Percentiles rank a stretch among this genome's conserved stretches.
phyloP scores from a whole-genome alignment of 2,113 vertebrate genomes.

The Australoheros scitulus region DNA sequence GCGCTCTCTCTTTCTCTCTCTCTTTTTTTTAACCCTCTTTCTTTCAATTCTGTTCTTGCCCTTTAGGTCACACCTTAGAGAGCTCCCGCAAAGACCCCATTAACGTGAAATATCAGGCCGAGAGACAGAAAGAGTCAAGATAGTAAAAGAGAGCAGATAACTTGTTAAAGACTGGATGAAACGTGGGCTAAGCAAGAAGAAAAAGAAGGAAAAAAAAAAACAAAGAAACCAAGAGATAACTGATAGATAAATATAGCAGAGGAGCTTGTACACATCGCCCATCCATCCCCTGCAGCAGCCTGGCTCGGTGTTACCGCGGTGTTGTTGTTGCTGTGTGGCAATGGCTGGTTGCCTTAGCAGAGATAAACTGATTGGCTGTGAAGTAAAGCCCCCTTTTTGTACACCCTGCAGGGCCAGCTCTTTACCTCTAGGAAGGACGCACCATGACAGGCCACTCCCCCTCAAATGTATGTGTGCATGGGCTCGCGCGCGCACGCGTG shows the following conservation, averaged over 20 bases:
- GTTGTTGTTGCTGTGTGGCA: conserved; percentile 66
- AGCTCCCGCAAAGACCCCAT: conserved; percentile 58
- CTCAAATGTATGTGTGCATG: background rate
- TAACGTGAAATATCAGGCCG: conserved; percentile 57
- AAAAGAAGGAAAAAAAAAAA: conserved; percentile 4
- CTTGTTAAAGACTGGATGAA: conserved; percentile 42
- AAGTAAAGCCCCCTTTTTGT: conserved; percentile 37
- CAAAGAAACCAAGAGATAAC: background rate
- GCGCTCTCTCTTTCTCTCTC: background rate
- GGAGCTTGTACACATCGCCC: conserved; percentile 29
- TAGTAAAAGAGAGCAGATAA: conserved; percentile 38
- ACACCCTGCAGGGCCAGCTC: conserved; percentile 30
- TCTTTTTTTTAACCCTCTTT: conserved; percentile 25
- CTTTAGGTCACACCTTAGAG: conserved; percentile 69
- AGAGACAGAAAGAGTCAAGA: conserved; percentile 31
- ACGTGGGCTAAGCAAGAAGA: conserved; percentile 9
- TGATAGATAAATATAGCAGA: conserved; percentile 40
- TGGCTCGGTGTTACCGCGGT: conserved; percentile 34
- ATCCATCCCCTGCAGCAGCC: conserved; percentile 54
- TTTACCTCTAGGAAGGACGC: conserved; percentile 62
- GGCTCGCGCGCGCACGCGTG: too few relatives aligned
- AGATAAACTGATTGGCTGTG: conserved; percentile 66
- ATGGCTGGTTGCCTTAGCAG: conserved; percentile 63
- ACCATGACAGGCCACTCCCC: conserved; percentile 38
- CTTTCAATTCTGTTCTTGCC: conserved; percentile 60